Percentiles rank a stretch among this genome's conserved stretches.
Conservation (phyloP, 2,113 vertebrate genomes). For the Psilopsiagon aymara region DNA sequence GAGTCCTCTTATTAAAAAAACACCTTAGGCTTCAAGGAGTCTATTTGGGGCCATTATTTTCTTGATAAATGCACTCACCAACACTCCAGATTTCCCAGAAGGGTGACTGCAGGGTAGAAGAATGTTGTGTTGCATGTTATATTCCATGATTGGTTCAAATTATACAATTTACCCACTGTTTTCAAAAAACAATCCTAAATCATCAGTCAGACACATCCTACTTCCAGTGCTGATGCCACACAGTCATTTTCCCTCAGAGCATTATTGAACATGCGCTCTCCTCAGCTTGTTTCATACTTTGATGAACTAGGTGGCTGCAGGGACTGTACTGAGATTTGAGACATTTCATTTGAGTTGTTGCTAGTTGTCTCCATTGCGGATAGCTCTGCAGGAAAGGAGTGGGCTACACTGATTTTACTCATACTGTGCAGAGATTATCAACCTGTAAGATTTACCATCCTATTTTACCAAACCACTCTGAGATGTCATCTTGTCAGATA, state of each 20-base stretch:
- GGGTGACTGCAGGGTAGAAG: constrained; percentile 32
- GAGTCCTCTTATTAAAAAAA: constrained; percentile 63
- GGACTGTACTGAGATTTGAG: constrained; percentile 5
- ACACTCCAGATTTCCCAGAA: constrained; percentile 55
- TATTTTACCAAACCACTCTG: constrained; percentile 1
- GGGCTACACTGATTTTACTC: background rate
- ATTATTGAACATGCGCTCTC: constrained; percentile 40
- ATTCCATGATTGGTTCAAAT: constrained; percentile 63
- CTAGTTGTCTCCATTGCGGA: background rate
- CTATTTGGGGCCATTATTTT: constrained; percentile 73
- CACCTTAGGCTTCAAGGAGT: constrained; percentile 55
- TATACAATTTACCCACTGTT: constrained; percentile 63
- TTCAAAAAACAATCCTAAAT: constrained; percentile 39
- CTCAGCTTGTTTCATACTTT: constrained; percentile 41
- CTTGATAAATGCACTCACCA: constrained; percentile 62
- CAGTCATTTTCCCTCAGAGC: constrained; percentile 68
- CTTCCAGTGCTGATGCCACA: constrained; percentile 61
- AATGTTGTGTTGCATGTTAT: constrained; percentile 53
- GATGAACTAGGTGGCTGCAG: constrained; percentile 53
- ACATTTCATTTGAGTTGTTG: constrained; percentile 14
- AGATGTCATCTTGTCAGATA: background rate
- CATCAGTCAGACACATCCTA: constrained; percentile 52
- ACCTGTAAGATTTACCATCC: background rate
- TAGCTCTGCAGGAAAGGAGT: background rate
- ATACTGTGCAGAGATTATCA: constrained; percentile 19